phyloP scores from a whole-genome alignment of 1,140 invertebrate species.

The Heterodera schachtii region DNA sequence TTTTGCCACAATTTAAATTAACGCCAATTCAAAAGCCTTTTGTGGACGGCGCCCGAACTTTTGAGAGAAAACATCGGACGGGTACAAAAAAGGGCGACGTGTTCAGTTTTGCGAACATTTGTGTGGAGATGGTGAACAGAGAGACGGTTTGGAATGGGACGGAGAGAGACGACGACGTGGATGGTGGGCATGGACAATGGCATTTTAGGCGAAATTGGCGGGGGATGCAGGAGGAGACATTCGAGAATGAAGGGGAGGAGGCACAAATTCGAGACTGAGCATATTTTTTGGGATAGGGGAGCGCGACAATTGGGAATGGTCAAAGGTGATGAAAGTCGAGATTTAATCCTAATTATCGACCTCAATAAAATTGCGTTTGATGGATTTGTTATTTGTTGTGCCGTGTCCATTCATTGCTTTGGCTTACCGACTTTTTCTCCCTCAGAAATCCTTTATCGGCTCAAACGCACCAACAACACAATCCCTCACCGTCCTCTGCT shows the following conservation, averaged over 20 bases:
- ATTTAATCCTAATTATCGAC: no score
- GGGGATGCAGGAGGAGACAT: no score
- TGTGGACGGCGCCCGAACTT: slow-evolving; percentile 89
- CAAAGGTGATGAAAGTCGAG: neutral
- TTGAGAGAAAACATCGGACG: slow-evolving; percentile 71
- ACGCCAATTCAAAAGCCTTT: slow-evolving; percentile 71
- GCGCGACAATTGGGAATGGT: no score
- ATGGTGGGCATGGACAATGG: slow-evolving; percentile 34
- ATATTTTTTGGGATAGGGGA: no score
- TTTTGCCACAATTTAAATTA: slow-evolving; percentile 27
- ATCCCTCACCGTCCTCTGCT: slow-evolving; percentile 37
- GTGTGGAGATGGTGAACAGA: slow-evolving; percentile 63
- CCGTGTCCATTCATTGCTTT: neutral
- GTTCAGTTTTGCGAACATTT: slow-evolving; percentile 63
- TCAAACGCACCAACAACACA: slow-evolving; percentile 36
- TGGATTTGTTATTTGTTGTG: neutral
- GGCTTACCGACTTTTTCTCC: no score
- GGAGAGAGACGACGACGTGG: slow-evolving; percentile 49
- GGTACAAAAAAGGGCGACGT: slow-evolving; percentile 60
- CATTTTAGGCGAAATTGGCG: neutral
- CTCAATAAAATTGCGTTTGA: neutral
- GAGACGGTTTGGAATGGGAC: slow-evolving; percentile 69
- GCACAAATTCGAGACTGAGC: no score
- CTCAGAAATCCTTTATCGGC: slow-evolving; percentile 39
- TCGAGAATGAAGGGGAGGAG: no score